Conservation (phyloP, 2,888 invertebrate species). For the Malacosoma neustria region DNA sequence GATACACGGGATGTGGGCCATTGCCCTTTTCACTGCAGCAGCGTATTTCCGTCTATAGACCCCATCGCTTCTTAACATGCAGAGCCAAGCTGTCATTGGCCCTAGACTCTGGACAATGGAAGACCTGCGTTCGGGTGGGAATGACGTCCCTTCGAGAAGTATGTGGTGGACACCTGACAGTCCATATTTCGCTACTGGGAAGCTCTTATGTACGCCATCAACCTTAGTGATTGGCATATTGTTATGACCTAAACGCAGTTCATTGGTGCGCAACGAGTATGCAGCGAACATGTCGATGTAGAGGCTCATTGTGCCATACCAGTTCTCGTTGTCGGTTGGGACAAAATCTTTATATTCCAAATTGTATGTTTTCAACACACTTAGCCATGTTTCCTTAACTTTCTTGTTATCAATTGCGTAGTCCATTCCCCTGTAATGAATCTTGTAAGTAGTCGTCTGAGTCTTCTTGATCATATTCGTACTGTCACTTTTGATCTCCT, state of each 20-base stretch:
- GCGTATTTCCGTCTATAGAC: constrained; percentile 11
- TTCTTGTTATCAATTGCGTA: not conserved
- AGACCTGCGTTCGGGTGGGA: constrained; percentile 16
- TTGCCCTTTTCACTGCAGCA: constrained; percentile 13
- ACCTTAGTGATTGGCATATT: constrained; percentile 15
- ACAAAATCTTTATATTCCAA: constrained; percentile 7
- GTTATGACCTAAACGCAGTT: constrained; percentile 10
- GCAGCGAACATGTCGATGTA: constrained; percentile 11
- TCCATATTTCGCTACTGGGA: constrained; percentile 18
- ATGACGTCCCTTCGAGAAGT: constrained; percentile 12
- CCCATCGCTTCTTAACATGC: constrained; percentile 13
- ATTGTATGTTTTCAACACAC: not conserved
- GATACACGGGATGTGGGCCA: constrained; percentile 13
- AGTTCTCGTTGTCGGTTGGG: constrained; percentile 3
- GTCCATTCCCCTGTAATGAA: constrained; percentile 4
- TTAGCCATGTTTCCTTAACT: constrained; percentile 1
- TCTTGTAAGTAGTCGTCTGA: constrained; percentile 3
- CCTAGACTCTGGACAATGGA: constrained; percentile 14
- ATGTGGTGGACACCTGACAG: constrained; percentile 18
- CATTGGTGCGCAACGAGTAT: constrained; percentile 8
- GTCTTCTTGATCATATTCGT: constrained; percentile 9
- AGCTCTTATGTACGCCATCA: constrained; percentile 12
- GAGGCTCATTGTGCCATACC: constrained; percentile 11
- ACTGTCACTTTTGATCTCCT: not conserved
- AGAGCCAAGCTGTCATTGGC: constrained; percentile 15